Base-by-base conservation (phyloP, 2,797 vertebrate species). In the Gambusia yucatana region DNA sequence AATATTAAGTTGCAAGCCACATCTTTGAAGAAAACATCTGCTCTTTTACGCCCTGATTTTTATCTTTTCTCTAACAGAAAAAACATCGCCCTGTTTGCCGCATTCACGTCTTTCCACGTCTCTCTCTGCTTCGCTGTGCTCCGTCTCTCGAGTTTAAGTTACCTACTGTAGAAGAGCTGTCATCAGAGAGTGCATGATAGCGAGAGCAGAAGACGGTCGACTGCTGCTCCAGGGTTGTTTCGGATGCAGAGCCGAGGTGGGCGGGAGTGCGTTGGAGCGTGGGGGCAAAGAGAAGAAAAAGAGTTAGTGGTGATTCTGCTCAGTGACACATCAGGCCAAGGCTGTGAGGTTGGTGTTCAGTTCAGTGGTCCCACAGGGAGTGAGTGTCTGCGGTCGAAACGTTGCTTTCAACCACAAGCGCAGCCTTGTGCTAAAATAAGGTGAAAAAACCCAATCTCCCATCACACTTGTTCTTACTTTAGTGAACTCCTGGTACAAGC, bases 331-430 rank as follows among this genome's bases (percentile, higher is more conserved):
- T 90, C 86, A 89, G 89, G 77, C 79, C 77, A 87, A 78, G 91
- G 84, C 89, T 92, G 90, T 81, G 84, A 93, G 92, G 91, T 92
- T 92, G 92, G 81, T 47, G 76, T 81, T 82, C 80, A 88, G 93
- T 93, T 93, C 90, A 91, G 79, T 33, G 10, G 86, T 93, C 92
- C 93, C 93, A 78, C 80, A 78, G 93, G 93, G 90, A 92, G 88
- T 82, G 86, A 84, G 90, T 91, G 93, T 94, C 92, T 88, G 83
- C 86, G 92, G 90, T 92, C 85, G 76, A 81, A 89, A 78, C 52
- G 76, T 81, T 28, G 83, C 84, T 90, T 89, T 88, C 85, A 90
- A 90, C 88, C 86, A 86, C 89, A 87, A 50, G 88, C 92, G 82
- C 79, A 85, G 84, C 80, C 48, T 44, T 16, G 76, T 81, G 86